Evolutionary conservation across 2,113 vertebrate species (phyloP), one percentile per base, ranked within the genome.

Genomic region (Thoracochromis brauschi): DNA sequence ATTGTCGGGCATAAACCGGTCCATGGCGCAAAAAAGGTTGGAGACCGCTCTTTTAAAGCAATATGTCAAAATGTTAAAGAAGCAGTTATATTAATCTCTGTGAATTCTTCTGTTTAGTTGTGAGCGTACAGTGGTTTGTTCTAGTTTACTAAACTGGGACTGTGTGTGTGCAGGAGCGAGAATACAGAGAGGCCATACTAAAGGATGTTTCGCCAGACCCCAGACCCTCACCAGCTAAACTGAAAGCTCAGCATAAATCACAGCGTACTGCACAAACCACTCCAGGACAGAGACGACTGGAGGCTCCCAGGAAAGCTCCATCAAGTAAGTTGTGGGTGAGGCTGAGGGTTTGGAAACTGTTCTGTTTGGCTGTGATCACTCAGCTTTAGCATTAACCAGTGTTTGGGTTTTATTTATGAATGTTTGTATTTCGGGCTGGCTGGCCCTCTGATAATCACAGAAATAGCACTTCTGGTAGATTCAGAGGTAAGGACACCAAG

Each of bases 111-210:
- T 40, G 9, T 71, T 82, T 84, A 2, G 11, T 65, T 82, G 12
- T 54, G 54, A 57, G 17, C 2, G 8, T 81, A 51, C 13, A 31
- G 4, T n/a, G 7, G 8, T 81, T 31, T 40, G 29, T 82, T 49
- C 40, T 31, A 17, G 17, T 87, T 78, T 33, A 26, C n/a, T 81
- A 31, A 54, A 71, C 58, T 1, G 9, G 55, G 38, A 51, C 13
- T 51, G 10, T 87, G 11, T 86, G 7, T 87, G 14, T 88, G 24
- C 93, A 99, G 98, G 97, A 98, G 95, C 96, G 92, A 90, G 94
- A 96, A 91, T 96, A 97, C 95, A 96, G 97, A 93, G 97, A 98
- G 93, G 96, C 96, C 57, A 80, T 97, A 87, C 94, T 96, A 79
- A 94, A 95, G 91, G 96, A 97, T 82, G 94, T 94, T 85, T 92